These are phyloP conservation scores for Venustoraphidia nigricollis DNA, from an alignment of 2,888 invertebrate genomes.

Conservation along the genomic window DNA sequence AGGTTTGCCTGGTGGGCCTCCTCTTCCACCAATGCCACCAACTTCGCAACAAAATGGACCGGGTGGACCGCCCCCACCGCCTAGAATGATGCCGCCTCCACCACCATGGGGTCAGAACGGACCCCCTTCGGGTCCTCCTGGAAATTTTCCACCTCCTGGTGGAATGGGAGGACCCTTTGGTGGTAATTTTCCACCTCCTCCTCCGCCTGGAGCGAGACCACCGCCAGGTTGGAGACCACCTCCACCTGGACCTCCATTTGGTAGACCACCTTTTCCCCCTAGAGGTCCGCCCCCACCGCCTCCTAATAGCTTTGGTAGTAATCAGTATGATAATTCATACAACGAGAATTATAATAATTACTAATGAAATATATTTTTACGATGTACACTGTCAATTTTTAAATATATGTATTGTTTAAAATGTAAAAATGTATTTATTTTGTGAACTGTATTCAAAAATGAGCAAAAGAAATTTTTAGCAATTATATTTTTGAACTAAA, in stretches of 20 bases:
- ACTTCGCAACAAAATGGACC: conserved; percentile 14
- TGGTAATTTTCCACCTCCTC: conserved; percentile 35
- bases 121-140: conserved; percentile 22
- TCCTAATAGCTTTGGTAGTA: conserved; percentile 18
- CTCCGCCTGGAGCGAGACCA: conserved; percentile 41
- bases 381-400: too few relatives aligned
- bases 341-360: conserved; percentile 8
- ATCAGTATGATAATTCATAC: conserved; percentile 7
- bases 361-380: too few relatives aligned
- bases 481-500: too few relatives aligned
- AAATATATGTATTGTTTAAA: too few relatives aligned
- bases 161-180: conserved; percentile 26
- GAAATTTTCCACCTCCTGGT: conserved; percentile 23
- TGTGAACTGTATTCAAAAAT: too few relatives aligned
- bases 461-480: too few relatives aligned
- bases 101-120: conserved; percentile 20
- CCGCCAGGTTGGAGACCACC: conserved; percentile 55
- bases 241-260: conserved; percentile 41
- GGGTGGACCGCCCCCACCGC: conserved; percentile 21
- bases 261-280: conserved; percentile 43
- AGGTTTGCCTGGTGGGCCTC: conserved; percentile 20
- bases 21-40: conserved; percentile 27
- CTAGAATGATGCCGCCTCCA: conserved; percentile 24
- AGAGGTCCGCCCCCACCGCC: conserved; percentile 57
- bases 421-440: too few relatives aligned